phyloP scores from a whole-genome alignment of 2,797 vertebrate genomes.

The Adelosebastes latens region DNA sequence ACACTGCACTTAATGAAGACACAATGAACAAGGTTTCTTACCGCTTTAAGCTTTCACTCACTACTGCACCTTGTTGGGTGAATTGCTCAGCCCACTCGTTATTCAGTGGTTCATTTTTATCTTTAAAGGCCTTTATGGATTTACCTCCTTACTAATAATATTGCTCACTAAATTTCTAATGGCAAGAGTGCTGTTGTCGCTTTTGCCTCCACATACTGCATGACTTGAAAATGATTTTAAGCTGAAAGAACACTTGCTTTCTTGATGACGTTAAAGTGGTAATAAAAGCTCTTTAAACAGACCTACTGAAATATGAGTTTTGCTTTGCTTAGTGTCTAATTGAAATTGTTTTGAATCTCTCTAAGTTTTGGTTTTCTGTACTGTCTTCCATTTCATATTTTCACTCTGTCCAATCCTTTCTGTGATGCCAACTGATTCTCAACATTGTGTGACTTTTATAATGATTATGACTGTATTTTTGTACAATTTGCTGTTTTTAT shows the following conservation, averaged over 20 bases:
- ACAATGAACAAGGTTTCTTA: not conserved
- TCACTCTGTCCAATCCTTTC: not conserved
- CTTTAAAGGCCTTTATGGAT: not conserved
- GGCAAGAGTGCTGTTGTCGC: not conserved
- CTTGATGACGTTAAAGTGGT: not conserved
- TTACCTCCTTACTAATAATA: not conserved
- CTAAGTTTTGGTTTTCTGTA: no score
- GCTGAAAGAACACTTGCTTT: not conserved
- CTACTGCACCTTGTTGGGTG: not conserved
- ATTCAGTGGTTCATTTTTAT: not conserved
- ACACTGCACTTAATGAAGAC: not conserved
- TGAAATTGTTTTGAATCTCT: not conserved
- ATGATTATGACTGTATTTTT: not conserved
- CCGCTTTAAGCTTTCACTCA: not conserved
- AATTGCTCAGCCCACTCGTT: not conserved
- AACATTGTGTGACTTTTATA: not conserved
- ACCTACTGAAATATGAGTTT: not conserved
- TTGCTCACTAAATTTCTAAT: not conserved
- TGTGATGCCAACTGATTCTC: not conserved
- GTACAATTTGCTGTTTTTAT: not conserved
- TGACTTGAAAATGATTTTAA: not conserved
- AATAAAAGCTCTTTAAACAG: not conserved
- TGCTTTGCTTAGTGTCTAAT: not conserved
- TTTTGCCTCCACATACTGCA: not conserved
- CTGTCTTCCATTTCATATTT: not conserved